Evolutionary conservation across 2,113 vertebrate genomes (phyloP), one percentile per base, ranked within the genome.

Genomic region (Varanus salvator): DNA sequence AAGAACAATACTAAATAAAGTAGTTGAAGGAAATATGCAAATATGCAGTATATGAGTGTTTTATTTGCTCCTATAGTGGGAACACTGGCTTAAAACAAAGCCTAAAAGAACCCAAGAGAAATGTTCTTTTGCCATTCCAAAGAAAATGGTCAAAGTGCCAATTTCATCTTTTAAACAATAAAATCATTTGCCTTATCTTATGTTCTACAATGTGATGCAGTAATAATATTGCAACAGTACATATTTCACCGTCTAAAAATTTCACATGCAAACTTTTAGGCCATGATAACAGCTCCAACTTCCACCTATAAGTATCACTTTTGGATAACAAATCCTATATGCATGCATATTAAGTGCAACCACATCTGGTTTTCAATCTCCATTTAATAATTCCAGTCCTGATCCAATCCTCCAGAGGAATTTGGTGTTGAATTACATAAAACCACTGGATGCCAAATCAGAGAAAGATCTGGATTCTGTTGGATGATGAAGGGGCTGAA

Each of bases 361-460:
- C 87, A 87, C 85, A 91, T 93, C 93, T 71, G 82, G 60, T 88
- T 90, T 92, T 94, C 94, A 93, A 88, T 71, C 91, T 74, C 84
- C 66, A 91, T 93, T 38, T 89, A 90, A 80, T 86, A 93, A 52
- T 54, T 64, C 87, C 29, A 72, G 19, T 69, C 92, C 76, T 92
- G 68, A 87, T 89, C 83, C 80, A 87, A 80, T 86, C 89, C 93
- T 93, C 93, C 90, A 95, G 90, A 94, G 93, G 85, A 92, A 91
- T 93, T 60, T 92, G 91, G 89, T 66, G 60, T 81, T 87, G 88
- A 94, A 90, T 95, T 95, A 97, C 92, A 95, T 96, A 93, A 97
- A 97, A 92, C 96, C 96, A 94, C 94, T 92, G 85, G 97, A 96
- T 90, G 97, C 91, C 91, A 97, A 95, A 92, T 98, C 96, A 80